Evolutionary conservation across 35 echinoderm and acorn worm species (phyloP).

Genomic region (Ptychodera flava): DNA sequence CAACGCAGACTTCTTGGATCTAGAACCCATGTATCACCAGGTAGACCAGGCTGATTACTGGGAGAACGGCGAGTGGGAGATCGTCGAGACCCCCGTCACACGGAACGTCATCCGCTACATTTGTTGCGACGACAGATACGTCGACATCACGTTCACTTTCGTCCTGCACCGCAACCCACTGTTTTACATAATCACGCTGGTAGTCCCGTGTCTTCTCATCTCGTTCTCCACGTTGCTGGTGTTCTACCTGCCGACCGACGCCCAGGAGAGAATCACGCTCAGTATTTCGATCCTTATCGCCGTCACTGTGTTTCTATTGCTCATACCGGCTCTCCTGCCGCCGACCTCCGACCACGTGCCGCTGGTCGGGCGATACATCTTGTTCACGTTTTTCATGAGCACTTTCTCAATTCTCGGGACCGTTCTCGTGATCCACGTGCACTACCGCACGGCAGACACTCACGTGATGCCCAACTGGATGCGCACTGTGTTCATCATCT

Average conservation of each 20-base stretch:
- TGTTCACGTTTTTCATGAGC: conserved; percentile 49
- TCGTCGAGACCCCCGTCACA: conserved; percentile 53
- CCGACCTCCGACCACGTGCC: conserved; percentile 47
- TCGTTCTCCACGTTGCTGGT: conserved; percentile 64
- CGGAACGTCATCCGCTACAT: conserved; percentile 48
- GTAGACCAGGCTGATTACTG: conserved; percentile 74
- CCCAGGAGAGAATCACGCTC: conserved; percentile 93
- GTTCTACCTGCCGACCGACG: conserved; percentile 88
- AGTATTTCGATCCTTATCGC: conserved; percentile 66
- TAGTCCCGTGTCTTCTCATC: conserved; percentile 84
- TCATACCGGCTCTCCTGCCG: conserved; percentile 39
- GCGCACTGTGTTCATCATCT: conserved; percentile 4
- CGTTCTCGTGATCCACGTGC: background rate
- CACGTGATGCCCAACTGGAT: conserved; percentile 16
- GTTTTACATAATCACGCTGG: conserved; percentile 88
- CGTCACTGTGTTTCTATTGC: conserved; percentile 36
- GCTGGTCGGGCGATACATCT: conserved; percentile 65
- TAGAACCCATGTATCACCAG: conserved; percentile 6
- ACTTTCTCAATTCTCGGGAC: background rate
- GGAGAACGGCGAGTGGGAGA: conserved; percentile 91
- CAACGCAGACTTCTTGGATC: conserved; percentile 48
- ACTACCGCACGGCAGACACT: conserved; percentile 5
- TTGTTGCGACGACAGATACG: conserved; percentile 64
- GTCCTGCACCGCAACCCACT: conserved; percentile 78
- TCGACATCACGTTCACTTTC: conserved; percentile 71